Evolutionary conservation across 2,797 vertebrate species (phyloP), one percentile per base, ranked within the genome.

Genomic region (Peromyscus attwateri): DNA sequence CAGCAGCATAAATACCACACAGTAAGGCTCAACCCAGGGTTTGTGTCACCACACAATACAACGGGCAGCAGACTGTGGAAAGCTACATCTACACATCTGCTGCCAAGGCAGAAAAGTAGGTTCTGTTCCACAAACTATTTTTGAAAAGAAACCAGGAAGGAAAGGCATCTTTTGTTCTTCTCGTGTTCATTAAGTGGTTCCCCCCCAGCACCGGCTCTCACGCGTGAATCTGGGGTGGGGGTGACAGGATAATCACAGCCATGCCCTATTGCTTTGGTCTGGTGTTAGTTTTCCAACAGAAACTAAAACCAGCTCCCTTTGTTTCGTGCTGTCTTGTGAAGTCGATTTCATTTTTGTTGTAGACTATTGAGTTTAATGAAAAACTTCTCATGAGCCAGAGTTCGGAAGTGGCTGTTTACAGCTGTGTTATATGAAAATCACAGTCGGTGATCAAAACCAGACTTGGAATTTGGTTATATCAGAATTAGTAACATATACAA

Each of bases 401-500:
- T 97, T 85, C 95, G 95, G 96, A 98, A 98, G 98, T 98, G 94
- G 97, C 97, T 98, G 97, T 99, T 98, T 99, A 98, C 94, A 98
- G 97, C 75, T 97, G 82, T 92, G 94, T 96, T 97, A 98, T 98
- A 97, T 96, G 98, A 97, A 98, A 98, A 98, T 98, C 97, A 97
- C 75, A 98, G 87, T 89, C 96, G 96, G 96, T 94, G 96, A 98
- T 98, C 97, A 98, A 97, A 98, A 98, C 97, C 97, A 95, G 91
- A 98, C 98, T 95, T 83, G 90, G 98, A 98, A 99, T 97, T 96
- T 98, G 98, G 92, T 98, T 97, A 96, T 98, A 99, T 98, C 98
- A 98, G 98, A 91, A 96, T 9, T 89, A 89, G 88, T 64, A 98
- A 91, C 85, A 84, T 2, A 94, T 27, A 95, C 62, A 93, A 88